phyloP scores from a whole-genome alignment of 2,797 vertebrate genomes.

The Numenius phaeopus region DNA sequence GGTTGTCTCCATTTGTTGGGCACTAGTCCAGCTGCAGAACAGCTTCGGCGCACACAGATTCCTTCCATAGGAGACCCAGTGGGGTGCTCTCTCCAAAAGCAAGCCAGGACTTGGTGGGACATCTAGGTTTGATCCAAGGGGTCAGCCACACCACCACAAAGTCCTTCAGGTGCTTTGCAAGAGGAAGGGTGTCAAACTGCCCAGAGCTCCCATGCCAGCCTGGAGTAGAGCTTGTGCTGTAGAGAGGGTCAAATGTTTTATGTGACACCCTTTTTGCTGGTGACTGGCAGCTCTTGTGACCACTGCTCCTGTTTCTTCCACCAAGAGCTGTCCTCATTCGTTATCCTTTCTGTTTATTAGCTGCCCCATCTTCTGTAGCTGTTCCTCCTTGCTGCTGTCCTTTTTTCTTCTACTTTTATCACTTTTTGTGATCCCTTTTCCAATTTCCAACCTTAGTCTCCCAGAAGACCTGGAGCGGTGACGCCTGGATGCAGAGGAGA shows the following conservation, averaged over 20 bases:
- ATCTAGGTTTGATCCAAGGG: not conserved
- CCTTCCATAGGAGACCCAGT: not conserved
- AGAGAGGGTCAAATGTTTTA: not conserved
- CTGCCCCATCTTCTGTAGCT: conserved; percentile 3
- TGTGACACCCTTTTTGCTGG: not conserved
- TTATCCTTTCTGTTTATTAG: conserved; percentile 15
- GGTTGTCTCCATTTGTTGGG: not conserved
- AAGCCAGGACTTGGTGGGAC: not conserved
- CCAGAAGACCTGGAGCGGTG: conserved; percentile 64
- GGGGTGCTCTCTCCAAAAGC: not conserved
- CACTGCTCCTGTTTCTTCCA: not conserved
- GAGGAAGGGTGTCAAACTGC: not conserved
- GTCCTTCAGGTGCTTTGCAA: not conserved
- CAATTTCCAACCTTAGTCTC: conserved; percentile 76
- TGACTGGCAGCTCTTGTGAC: not conserved
- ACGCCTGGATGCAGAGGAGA: conserved; percentile 63
- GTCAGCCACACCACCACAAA: not conserved
- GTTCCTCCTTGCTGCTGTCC: conserved; percentile 48
- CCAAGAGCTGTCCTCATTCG: not conserved
- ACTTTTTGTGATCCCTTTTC: conserved; percentile 71
- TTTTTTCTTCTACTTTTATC: conserved; percentile 52
- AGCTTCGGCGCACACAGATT: not conserved
- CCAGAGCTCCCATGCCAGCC: not conserved
- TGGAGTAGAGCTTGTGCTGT: not conserved
- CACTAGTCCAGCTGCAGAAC: not conserved